Evolutionary conservation across 2,113 vertebrate genomes (phyloP).

Genomic region (Brachyhypopomus gauderio): DNA sequence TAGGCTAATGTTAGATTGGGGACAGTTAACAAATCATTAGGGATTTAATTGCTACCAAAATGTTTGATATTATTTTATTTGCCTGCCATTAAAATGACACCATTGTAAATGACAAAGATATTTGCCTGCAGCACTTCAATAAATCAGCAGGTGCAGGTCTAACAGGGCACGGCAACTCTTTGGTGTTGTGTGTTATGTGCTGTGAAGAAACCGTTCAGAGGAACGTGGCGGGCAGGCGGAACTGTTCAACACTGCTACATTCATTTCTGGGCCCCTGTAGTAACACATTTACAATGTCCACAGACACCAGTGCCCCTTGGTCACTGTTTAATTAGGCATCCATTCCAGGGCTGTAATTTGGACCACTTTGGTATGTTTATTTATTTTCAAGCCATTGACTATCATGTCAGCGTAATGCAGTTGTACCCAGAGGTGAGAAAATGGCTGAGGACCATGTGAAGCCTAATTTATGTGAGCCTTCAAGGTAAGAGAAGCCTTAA

Average conservation of each 20-base stretch:
- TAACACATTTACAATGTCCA: conserved; percentile 14
- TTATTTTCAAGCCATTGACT: conserved; percentile 17
- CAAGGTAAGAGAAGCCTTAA: conserved; percentile 5
- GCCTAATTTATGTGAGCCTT: conserved; percentile 16
- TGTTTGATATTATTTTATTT: conserved; percentile 47
- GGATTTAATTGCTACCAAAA: conserved; percentile 26
- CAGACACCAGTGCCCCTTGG: conserved; percentile 28
- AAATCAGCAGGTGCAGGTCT: conserved; percentile 40
- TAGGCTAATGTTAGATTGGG: neutral
- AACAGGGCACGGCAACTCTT: conserved; percentile 13
- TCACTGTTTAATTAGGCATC: conserved; percentile 39
- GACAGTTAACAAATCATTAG: conserved; percentile 17
- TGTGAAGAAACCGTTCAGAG: neutral
- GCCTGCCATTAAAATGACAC: conserved; percentile 34
- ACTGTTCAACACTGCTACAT: neutral
- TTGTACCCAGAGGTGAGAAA: conserved; percentile 10
- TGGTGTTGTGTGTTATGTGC: neutral
- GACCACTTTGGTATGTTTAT: neutral
- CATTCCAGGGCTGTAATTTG: conserved; percentile 29
- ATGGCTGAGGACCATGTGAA: neutral
- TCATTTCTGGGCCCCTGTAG: conserved; percentile 9
- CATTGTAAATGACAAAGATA: conserved; percentile 12
- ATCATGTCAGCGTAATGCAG: neutral
- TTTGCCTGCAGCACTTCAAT: conserved; percentile 18
- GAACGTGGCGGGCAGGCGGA: conserved; percentile 19